Evolutionary conservation across 2,797 vertebrate genomes (phyloP).

Genomic region (Cirrhinus mrigala): DNA sequence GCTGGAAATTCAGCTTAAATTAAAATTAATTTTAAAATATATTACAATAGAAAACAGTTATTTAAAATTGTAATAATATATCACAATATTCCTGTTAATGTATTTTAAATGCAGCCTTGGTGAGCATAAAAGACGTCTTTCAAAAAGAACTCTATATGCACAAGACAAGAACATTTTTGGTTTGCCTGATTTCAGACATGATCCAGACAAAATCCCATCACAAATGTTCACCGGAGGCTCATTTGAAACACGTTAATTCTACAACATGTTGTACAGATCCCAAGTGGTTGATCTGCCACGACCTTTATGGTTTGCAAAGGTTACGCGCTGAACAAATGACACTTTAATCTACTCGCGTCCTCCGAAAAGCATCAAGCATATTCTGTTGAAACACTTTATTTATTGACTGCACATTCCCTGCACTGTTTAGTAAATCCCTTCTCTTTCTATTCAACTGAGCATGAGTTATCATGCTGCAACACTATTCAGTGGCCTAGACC

Average conservation of each 20-base stretch:
- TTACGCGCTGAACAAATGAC: constrained; percentile 3
- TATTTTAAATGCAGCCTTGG: not conserved
- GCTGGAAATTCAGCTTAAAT: not conserved
- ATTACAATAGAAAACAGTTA: not conserved
- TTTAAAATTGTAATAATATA: not conserved
- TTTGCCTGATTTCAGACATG: not conserved
- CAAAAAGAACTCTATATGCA: not conserved
- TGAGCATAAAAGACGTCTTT: not conserved
- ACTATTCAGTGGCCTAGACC: constrained; percentile 30
- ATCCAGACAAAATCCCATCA: not conserved
- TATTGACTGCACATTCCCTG: constrained; percentile 41
- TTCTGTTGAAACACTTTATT: constrained; percentile 23
- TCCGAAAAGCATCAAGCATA: constrained; percentile 34
- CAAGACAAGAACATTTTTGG: not conserved
- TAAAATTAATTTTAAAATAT: not conserved
- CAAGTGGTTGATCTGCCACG: constrained; percentile 1
- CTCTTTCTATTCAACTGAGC: constrained; percentile 37
- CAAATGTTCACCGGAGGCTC: not conserved
- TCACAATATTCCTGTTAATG: not conserved
- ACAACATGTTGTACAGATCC: constrained; percentile 19
- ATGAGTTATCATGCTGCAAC: constrained; percentile 34
- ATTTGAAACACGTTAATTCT: not conserved
- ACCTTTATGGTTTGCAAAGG: constrained; percentile 31
- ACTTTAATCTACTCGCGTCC: constrained; percentile 22
- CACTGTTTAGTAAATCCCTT: constrained; percentile 21